Evolutionary conservation across 1,140 invertebrate genomes (phyloP).

Genomic region (Theocolax elegans): DNA sequence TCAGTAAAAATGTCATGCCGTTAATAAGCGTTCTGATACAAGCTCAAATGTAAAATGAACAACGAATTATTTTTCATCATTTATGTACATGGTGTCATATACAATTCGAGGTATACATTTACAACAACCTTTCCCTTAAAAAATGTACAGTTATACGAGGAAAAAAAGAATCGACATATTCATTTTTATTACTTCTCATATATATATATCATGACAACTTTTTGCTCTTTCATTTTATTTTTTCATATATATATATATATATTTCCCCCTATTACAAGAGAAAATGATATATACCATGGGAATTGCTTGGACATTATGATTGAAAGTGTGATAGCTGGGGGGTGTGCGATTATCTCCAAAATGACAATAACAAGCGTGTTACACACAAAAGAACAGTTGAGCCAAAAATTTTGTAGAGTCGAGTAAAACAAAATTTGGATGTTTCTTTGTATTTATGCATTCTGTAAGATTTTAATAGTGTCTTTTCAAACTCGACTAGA

Average conservation of each 20-base stretch:
- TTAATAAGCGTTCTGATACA: constrained; percentile 54
- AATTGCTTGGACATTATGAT: constrained; percentile 21
- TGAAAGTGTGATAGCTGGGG: too few relatives aligned
- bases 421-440: not conserved
- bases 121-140: constrained; percentile 42
- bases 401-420: not conserved
- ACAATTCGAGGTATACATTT: constrained; percentile 51
- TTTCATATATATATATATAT: too few relatives aligned
- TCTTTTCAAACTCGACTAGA: not conserved
- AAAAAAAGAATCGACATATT: constrained; percentile 17
- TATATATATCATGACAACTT: constrained; percentile 17
- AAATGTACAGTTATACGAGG: constrained; percentile 26
- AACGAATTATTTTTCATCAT: constrained; percentile 41
- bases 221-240: constrained; percentile 4
- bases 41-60: constrained; percentile 28
- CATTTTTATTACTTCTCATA: not conserved
- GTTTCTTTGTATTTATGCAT: not conserved
- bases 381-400: not conserved
- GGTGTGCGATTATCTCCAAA: constrained; percentile 39
- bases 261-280: constrained; percentile 10
- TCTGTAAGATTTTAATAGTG: too few relatives aligned
- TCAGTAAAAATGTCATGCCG: constrained; percentile 63
- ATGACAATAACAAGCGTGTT: constrained; percentile 7
- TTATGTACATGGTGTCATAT: constrained; percentile 60
- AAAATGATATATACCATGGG: constrained; percentile 27